Evolutionary conservation across 2,113 vertebrate genomes (phyloP), one percentile per base, ranked within the genome.

Genomic region (Tetraodon nigroviridis): DNA sequence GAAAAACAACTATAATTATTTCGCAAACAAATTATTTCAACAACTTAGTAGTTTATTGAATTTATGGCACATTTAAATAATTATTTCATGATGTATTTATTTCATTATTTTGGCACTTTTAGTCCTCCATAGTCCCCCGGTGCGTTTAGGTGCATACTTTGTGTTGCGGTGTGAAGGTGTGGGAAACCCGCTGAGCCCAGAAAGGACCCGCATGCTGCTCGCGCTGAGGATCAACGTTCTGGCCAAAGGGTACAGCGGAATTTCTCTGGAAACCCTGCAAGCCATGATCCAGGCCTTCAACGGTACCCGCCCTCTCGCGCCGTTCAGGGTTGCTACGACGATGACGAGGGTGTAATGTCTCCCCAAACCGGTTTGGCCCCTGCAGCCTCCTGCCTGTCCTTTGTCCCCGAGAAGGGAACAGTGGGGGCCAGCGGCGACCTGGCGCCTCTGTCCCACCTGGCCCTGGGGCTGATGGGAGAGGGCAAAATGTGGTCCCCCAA

Each of bases 401-500:
- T 94, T 0, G 92, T 99, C 69, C 97, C 97, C 17, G 94, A 99
- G 86, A 98, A 99, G 78, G 97, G 97, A 21, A 98, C 96, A 0
- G 97, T 99, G 37, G 96, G 96, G 62, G 97, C 97, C 58, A 99
- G 97, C 0, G 97, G 97, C 86, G 97, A 99, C 75, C 91, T 99
- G 12, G 96, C 96, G 0, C 97, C 96, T 0, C 94, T 99, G 46
- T 93, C 97, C 73, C 97, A 98, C 80, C 92, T 99, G 69, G 94
- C 96, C 20, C 88, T 99, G 24, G 97, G 97, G 44, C 86, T 99
- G 45, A 97, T 95, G 81, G 97, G 97, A 81, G 97, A 99, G 84
- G 97, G 97, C 13, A 97, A 94, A 90, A 99, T 99, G 97, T 99
- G 97, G 96, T 99, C 97, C 15, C 97, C 96, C 0, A 98, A 95